These are phyloP conservation scores for Hipposideros armiger DNA, from an alignment of 2,113 vertebrate species.

Conservation along the genomic window DNA sequence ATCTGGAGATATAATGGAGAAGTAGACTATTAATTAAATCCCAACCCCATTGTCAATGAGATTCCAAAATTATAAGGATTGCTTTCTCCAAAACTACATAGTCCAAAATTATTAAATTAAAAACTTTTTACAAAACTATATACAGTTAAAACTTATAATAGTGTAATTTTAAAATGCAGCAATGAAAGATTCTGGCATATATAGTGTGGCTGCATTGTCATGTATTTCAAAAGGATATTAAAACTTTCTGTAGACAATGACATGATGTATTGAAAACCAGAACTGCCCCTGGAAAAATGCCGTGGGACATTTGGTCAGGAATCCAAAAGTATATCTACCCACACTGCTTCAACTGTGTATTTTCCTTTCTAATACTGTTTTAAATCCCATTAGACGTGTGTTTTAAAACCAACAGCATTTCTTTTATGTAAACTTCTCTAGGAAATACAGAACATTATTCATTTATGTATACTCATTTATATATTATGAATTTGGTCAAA, in stretches of 20 bases:
- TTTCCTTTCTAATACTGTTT: background rate
- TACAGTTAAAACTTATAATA: background rate
- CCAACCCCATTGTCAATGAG: background rate
- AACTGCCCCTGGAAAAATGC: background rate
- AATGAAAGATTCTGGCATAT: background rate
- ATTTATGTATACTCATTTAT: background rate
- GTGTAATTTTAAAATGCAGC: background rate
- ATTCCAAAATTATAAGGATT: background rate
- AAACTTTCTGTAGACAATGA: background rate
- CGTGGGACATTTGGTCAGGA: background rate
- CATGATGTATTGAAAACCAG: background rate
- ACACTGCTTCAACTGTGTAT: background rate
- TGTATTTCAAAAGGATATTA: conserved; percentile 31
- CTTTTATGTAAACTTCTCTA: background rate
- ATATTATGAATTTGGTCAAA: conserved; percentile 22
- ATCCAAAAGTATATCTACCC: background rate
- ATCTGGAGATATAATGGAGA: background rate
- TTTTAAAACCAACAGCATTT: background rate
- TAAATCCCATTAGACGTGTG: background rate
- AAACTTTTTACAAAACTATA: background rate
- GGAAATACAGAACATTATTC: background rate
- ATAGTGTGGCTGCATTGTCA: background rate
- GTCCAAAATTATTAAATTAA: background rate
- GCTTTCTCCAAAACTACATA: background rate
- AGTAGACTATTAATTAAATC: background rate